A percentile compares a stretch with the other conserved stretches of the same genome.
phyloP scores from a whole-genome alignment of 2,888 invertebrate species.

The Tinea pellionella region DNA sequence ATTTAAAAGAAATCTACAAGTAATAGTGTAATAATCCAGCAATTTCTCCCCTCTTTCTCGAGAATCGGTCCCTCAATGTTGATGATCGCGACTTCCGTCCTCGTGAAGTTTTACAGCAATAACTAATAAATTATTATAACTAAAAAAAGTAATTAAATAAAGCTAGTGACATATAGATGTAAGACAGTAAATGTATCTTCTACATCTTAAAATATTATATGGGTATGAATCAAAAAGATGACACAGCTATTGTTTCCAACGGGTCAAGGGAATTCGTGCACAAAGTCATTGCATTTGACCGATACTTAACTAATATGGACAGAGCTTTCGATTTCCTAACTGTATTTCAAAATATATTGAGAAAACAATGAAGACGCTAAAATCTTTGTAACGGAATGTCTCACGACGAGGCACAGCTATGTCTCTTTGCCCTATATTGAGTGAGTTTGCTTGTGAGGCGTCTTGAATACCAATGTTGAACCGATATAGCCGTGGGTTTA shows the following conservation, averaged over 20 bases:
- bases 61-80: too few species aligned
- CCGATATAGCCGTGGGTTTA: neutral
- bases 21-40: too few species aligned
- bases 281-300: conserved; percentile 22
- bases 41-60: too few species aligned
- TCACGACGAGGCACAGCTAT: conserved; percentile 30
- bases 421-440: conserved; percentile 29
- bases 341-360: conserved; percentile 7
- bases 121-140: too few species aligned
- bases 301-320: conserved; percentile 20
- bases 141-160: too few species aligned
- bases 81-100: too few species aligned
- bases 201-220: neutral
- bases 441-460: conserved; percentile 30
- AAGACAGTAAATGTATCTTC: too few species aligned
- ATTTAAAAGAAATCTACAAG: too few species aligned
- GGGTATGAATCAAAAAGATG: neutral
- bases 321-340: conserved; percentile 27
- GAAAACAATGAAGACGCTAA: conserved; percentile 13
- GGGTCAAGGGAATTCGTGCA: conserved; percentile 24
- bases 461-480: conserved; percentile 33
- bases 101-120: too few species aligned
- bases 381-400: conserved; percentile 24
- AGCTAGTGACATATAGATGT: too few species aligned
- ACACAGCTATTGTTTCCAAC: conserved; percentile 13